These are phyloP conservation scores for Anabacerthia variegaticeps DNA, from an alignment of 2,797 vertebrate species.

Conservation along the genomic window DNA sequence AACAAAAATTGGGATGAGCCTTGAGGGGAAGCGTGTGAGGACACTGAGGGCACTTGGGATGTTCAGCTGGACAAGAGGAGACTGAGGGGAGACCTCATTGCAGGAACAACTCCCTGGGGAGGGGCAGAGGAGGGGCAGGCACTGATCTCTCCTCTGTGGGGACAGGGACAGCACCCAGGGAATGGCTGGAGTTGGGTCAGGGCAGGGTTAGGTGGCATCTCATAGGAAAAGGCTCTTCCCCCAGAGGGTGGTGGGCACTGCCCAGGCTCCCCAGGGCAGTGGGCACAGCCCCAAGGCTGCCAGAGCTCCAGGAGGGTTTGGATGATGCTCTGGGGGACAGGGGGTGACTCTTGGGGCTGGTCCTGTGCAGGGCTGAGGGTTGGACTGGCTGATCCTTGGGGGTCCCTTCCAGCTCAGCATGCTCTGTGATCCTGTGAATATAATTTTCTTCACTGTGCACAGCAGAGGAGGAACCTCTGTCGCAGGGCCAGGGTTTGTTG, in stretches of 20 bases:
- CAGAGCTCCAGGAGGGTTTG: neutral
- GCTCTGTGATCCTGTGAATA: neutral
- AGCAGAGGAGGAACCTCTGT: neutral
- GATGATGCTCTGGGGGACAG: neutral
- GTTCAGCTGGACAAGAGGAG: neutral
- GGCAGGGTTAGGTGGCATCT: neutral
- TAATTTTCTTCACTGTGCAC: neutral
- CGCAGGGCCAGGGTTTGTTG: neutral
- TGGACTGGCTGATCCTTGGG: neutral
- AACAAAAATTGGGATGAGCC: neutral
- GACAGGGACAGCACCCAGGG: neutral
- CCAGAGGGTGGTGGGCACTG: neutral
- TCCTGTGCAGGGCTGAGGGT: neutral
- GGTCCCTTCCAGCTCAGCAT: neutral
- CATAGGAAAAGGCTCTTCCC: neutral
- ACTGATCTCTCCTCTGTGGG: neutral
- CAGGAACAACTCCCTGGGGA: neutral
- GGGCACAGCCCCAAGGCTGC: neutral
- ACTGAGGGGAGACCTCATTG: neutral
- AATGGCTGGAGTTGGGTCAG: neutral
- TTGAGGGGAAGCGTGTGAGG: neutral
- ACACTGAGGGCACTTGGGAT: neutral
- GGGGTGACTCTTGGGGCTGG: neutral
- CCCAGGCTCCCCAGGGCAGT: neutral
- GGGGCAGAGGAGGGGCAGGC: neutral